Evolutionary conservation across 2,797 vertebrate species (phyloP), one percentile per base, ranked within the genome.

Genomic region (Labeo calbasu): DNA sequence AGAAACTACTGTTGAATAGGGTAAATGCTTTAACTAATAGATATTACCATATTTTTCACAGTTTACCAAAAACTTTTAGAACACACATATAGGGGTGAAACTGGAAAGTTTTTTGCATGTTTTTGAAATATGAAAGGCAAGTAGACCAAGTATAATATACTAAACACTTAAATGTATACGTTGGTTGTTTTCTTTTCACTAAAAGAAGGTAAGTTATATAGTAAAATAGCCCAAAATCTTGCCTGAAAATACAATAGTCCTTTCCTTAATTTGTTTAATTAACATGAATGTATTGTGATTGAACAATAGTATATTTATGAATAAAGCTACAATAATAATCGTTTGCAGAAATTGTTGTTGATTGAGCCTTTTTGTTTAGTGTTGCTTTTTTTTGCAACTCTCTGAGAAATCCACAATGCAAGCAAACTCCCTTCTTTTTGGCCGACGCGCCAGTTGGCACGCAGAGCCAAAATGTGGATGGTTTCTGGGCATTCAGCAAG

Each of bases 401-500:
- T 28, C 2, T 57, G 43, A 43, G 59, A 81, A 59, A 61, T 71
- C 68, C 69, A 61, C 73, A 78, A 63, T 81, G 86, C 68, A 84
- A 75, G 73, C 79, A 69, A 80, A 77, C 79, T 59, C 59, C 15
- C 51, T 71, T 70, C 63, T 68, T 61, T 68, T 69, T 59, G 69
- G 51, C 79, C 23, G 46, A 23, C 50, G 28, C 51, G 32, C 79
- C 77, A 81, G 23, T 78, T 84, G 86, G 78, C 86, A 86, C 48
- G 36, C 82, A 63, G 78, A 72, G 76, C 76, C 84, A 82, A 81
- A 71, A 63, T 77, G 73, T 63, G 78, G 86, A 84, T 79, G 50
- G 36, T 86, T 88, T 82, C 61, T 48, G 79, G 79, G 69, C 77
- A 82, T 86, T 86, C 78, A 68, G 70, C 79, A 65, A 81, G 84